Conservation (phyloP, 2,888 invertebrate species). For the Aphidius colemani region DNA sequence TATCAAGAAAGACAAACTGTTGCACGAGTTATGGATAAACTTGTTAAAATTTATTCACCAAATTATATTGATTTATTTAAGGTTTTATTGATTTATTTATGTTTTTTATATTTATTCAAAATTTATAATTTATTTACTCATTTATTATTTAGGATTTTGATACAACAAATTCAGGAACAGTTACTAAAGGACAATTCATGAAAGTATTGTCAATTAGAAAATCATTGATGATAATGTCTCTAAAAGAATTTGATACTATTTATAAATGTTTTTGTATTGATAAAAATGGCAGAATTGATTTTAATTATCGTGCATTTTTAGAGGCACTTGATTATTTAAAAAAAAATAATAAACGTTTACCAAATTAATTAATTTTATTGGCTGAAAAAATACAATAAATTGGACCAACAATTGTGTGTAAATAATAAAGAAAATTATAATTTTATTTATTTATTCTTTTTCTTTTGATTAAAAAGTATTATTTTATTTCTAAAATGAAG, state of each 20-base stretch:
- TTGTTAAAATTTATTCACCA: conserved; percentile 69
- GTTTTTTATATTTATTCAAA: background rate
- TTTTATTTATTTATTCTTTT: background rate
- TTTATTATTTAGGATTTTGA: conserved; percentile 68
- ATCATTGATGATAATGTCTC: conserved; percentile 69
- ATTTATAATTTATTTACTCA: background rate
- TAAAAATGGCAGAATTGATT: conserved; percentile 69
- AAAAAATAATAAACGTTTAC: conserved; percentile 46
- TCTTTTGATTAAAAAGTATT: background rate
- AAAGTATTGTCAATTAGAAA: conserved; percentile 70
- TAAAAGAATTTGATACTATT: conserved; percentile 71
- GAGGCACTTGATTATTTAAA: conserved; percentile 70
- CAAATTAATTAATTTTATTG: conserved; percentile 24
- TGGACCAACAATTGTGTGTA: background rate
- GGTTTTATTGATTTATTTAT: conserved; percentile 20
- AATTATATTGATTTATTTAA: conserved; percentile 72
- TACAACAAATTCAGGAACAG: conserved; percentile 69
- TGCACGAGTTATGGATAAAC: conserved; percentile 71
- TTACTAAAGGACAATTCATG: conserved; percentile 68
- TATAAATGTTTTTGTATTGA: conserved; percentile 76
- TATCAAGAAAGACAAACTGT: conserved; percentile 73
- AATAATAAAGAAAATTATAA: no score
- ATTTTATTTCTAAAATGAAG: background rate
- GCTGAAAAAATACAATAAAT: no score
- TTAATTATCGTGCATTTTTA: conserved; percentile 74